A percentile compares a stretch with the other conserved stretches of the same genome.
Evolutionary conservation across 2,888 invertebrate genomes (phyloP).

Genomic region (Xylota segnis): DNA sequence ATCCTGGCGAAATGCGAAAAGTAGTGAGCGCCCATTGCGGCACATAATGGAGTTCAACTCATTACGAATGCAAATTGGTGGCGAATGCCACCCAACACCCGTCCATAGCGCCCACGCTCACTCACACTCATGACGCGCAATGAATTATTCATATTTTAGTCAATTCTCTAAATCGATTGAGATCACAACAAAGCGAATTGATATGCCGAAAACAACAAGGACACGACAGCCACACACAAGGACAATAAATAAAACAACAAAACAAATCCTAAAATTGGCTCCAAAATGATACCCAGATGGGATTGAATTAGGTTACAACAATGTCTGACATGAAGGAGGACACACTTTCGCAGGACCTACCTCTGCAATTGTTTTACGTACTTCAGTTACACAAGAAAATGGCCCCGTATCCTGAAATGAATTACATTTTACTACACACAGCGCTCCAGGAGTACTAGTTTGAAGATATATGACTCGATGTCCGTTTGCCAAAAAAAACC

Average conservation of each 20-base stretch:
- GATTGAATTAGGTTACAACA: slow-evolving; percentile 45
- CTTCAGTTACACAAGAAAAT: slow-evolving; percentile 30
- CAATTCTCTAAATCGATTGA: slow-evolving; percentile 60
- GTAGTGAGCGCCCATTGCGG: slow-evolving; percentile 10
- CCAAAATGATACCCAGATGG: slow-evolving; percentile 60
- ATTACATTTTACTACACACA: slow-evolving; percentile 45
- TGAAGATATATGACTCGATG: slow-evolving; percentile 56
- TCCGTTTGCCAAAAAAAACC: slow-evolving; percentile 65
- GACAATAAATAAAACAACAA: slow-evolving; percentile 60
- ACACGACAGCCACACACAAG: slow-evolving; percentile 19
- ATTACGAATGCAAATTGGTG: slow-evolving; percentile 68
- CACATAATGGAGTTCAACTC: slow-evolving; percentile 43
- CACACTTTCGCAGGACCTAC: slow-evolving; percentile 54
- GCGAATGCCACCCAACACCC: slow-evolving; percentile 2
- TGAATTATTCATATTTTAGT: slow-evolving; percentile 69
- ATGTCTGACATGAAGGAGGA: slow-evolving; percentile 2
- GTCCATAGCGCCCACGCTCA: neutral
- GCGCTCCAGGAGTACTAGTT: slow-evolving; percentile 17
- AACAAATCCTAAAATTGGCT: slow-evolving; percentile 71
- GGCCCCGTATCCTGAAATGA: slow-evolving; percentile 33
- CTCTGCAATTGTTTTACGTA: slow-evolving; percentile 66
- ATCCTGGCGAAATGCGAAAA: slow-evolving; percentile 46
- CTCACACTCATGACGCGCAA: slow-evolving; percentile 28
- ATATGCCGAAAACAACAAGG: slow-evolving; percentile 45
- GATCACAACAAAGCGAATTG: slow-evolving; percentile 63